Evolutionary conservation across 2,888 invertebrate species (phyloP).

Genomic region (Beris chalybata): DNA sequence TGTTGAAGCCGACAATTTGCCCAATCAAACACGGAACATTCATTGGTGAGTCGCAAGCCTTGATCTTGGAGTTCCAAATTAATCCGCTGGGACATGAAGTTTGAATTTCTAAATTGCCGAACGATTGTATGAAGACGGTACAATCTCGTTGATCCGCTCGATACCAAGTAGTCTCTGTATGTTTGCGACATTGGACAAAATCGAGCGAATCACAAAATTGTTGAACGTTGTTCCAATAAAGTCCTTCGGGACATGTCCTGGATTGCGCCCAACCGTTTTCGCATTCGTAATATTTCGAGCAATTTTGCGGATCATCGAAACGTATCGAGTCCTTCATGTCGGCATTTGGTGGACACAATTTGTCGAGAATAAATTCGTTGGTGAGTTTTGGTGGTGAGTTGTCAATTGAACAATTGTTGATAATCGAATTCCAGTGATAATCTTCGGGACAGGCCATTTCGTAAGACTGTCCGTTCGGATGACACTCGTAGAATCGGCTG

Average conservation of each 20-base stretch:
- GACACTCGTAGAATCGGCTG: too few relatives aligned
- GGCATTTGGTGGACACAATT: conserved; percentile 2
- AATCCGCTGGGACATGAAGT: neutral
- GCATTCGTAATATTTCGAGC: conserved; percentile 1
- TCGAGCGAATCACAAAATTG: neutral
- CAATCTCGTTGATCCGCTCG: neutral
- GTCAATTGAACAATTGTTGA: too few relatives aligned
- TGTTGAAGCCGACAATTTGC: neutral
- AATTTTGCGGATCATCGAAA: neutral
- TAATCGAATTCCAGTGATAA: too few relatives aligned
- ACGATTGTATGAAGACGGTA: neutral
- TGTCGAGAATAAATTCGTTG: neutral
- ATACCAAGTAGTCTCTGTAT: neutral
- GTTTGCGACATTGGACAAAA: neutral
- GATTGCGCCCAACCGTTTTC: neutral
- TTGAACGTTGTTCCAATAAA: neutral
- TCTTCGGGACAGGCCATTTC: too few relatives aligned
- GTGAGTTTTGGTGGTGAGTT: too few relatives aligned
- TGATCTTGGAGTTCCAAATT: neutral
- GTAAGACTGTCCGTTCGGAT: too few relatives aligned
- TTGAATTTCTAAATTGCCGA: neutral
- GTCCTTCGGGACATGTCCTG: neutral
- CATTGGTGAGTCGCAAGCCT: neutral
- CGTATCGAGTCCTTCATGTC: neutral
- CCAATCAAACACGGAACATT: neutral